Evolutionary conservation across 1,140 invertebrate genomes (phyloP).

Genomic region (Physella acuta): DNA sequence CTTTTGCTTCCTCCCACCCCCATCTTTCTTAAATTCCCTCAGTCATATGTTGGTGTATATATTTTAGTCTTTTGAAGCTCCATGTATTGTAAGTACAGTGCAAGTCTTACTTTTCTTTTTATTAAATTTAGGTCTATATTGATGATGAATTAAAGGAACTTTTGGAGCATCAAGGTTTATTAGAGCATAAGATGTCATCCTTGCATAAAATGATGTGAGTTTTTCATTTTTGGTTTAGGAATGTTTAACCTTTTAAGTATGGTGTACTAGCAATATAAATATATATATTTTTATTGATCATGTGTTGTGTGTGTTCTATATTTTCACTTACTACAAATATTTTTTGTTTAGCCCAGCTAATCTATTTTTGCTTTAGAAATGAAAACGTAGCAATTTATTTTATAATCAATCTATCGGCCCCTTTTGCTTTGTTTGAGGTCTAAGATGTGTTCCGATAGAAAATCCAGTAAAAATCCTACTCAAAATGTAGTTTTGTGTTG

Average conservation of each 20-base stretch:
- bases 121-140: conserved; percentile 62
- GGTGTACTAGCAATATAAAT: too few relatives aligned
- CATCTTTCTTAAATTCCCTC: too few relatives aligned
- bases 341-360: not conserved
- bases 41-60: too few relatives aligned
- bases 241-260: not conserved
- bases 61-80: too few relatives aligned
- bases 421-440: too few relatives aligned
- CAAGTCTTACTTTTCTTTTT: not conserved
- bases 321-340: not conserved
- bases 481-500: not conserved
- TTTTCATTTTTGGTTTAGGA: not conserved
- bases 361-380: not conserved
- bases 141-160: conserved; percentile 67
- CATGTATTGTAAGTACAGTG: too few relatives aligned
- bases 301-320: not conserved
- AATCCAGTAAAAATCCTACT: not conserved
- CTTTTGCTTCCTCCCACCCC: too few relatives aligned
- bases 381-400: too few relatives aligned
- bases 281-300: not conserved
- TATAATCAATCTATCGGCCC: too few relatives aligned
- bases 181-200: conserved; percentile 72
- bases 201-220: conserved; percentile 62
- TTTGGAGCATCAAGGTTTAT: conserved; percentile 65
- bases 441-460: too few relatives aligned